Evolutionary conservation across 1,140 invertebrate species (phyloP).

Genomic region (Nebria ingens): DNA sequence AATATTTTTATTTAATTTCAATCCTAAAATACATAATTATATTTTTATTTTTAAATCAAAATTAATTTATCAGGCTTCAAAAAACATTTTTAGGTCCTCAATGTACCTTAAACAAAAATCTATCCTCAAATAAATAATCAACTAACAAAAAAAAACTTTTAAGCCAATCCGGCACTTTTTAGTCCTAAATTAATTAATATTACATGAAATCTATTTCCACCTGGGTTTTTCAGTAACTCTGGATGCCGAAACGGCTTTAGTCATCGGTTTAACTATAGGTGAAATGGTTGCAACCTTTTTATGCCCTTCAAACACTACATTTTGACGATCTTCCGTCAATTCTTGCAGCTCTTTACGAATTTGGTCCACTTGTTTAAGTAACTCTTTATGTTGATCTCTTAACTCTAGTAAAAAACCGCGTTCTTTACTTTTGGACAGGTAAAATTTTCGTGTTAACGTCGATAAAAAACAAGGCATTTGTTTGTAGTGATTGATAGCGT

Average conservation of each 20-base stretch:
- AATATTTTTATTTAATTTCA: no score
- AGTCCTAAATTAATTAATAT: no score
- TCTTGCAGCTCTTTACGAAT: not conserved
- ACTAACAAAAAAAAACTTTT: no score
- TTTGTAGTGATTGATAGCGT: slow-evolving; percentile 15
- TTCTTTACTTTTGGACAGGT: slow-evolving; percentile 25
- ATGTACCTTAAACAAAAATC: no score
- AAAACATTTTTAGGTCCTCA: no score
- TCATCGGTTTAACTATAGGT: not conserved
- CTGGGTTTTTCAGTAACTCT: not conserved
- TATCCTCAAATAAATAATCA: no score
- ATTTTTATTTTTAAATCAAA: no score
- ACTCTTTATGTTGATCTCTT: slow-evolving; percentile 13
- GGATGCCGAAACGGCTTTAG: not conserved
- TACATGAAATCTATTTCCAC: no score
- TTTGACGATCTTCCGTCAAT: not conserved
- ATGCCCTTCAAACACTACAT: not conserved
- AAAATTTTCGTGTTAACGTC: slow-evolving; percentile 26
- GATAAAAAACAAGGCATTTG: slow-evolving; percentile 27
- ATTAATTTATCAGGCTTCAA: no score
- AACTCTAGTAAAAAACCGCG: slow-evolving; percentile 19
- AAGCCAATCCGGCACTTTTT: no score
- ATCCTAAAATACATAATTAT: no score
- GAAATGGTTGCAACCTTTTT: not conserved
- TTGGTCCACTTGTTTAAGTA: not conserved